These are phyloP conservation scores for Orchesellides sinensis DNA, from an alignment of 2,888 invertebrate species.

Conservation along the genomic window DNA sequence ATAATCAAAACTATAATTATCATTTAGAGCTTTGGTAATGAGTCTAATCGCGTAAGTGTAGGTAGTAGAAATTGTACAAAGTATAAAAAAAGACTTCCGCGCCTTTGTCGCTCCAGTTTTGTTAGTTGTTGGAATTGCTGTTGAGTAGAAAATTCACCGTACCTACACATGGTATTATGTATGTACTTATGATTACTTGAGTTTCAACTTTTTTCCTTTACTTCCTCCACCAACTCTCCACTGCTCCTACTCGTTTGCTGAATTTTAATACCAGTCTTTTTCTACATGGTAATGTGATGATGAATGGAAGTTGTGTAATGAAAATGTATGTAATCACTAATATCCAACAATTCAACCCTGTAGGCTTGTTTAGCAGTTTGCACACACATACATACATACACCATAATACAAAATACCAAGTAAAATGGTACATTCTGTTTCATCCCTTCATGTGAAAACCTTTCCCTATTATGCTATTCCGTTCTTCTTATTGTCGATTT, in stretches of 20 bases:
- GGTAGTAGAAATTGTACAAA: slow-evolving; percentile 14
- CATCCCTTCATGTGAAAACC: background rate
- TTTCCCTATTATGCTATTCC: no score
- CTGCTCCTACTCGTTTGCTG: slow-evolving; percentile 34
- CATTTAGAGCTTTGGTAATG: slow-evolving; percentile 53
- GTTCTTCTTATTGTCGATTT: slow-evolving; percentile 17
- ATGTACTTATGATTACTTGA: background rate
- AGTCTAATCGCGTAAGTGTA: slow-evolving; percentile 40
- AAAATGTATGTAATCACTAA: background rate
- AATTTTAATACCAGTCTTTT: slow-evolving; percentile 49
- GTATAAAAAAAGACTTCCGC: slow-evolving; percentile 52
- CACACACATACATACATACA: background rate
- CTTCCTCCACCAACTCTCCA: background rate
- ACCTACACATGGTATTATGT: background rate
- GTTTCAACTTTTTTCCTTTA: slow-evolving; percentile 16
- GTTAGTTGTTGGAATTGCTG: slow-evolving; percentile 48
- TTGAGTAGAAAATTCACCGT: slow-evolving; percentile 13
- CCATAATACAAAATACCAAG: slow-evolving; percentile 1
- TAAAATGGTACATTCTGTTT: background rate
- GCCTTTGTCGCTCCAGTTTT: slow-evolving; percentile 60
- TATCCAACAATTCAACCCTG: background rate
- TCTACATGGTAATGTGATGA: slow-evolving; percentile 17
- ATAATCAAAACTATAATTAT: slow-evolving; percentile 40
- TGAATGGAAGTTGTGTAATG: background rate
- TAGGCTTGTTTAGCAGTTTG: background rate